Evolutionary conservation across 1,140 invertebrate genomes (phyloP).

Genomic region (Micrasema minimum): DNA sequence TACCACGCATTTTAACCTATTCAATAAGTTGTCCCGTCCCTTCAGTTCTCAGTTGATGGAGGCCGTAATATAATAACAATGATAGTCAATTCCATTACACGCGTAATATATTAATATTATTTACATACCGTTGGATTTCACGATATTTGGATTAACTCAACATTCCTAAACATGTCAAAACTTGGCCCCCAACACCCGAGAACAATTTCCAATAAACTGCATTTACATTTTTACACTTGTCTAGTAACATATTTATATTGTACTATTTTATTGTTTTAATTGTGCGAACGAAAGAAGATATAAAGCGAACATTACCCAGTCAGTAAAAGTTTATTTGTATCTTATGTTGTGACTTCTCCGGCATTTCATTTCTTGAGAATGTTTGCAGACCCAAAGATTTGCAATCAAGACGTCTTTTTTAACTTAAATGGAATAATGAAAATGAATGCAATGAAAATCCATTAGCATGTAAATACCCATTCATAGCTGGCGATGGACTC

Average conservation of each 20-base stretch:
- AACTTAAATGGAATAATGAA: no score
- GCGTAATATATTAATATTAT: constrained; percentile 5
- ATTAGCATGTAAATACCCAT: no score
- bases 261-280: not conserved
- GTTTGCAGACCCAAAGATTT: no score
- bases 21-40: constrained; percentile 36
- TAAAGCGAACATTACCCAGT: no score
- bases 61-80: constrained; percentile 16
- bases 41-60: constrained; percentile 1
- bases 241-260: no score
- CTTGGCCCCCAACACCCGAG: not conserved
- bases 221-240: constrained; percentile 22
- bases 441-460: no score
- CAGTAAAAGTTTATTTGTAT: no score
- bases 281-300: no score
- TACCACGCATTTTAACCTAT: constrained; percentile 32
- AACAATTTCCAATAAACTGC: constrained; percentile 34
- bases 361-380: no score
- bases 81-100: constrained; percentile 15
- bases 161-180: not conserved
- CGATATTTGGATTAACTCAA: not conserved
- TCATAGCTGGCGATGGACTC: no score
- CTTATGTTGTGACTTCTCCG: no score
- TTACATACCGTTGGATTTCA: not conserved
- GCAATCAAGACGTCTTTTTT: no score